A percentile compares a stretch with the other conserved stretches of the same genome.
Conservation (phyloP, 2,797 vertebrate genomes). For the Picus viridis region DNA sequence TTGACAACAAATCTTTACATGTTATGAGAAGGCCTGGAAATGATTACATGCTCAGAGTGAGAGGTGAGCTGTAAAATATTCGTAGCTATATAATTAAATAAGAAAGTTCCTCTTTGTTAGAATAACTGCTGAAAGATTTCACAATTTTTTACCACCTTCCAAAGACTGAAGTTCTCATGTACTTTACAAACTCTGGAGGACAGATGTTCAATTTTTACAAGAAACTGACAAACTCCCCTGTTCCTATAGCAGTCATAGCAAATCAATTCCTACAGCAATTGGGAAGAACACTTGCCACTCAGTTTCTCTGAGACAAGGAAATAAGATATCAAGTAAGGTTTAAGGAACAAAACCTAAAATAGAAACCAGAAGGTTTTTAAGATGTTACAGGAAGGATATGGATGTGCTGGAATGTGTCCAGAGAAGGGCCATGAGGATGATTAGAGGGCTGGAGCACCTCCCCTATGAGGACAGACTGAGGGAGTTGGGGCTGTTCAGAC, state of each 20-base stretch:
- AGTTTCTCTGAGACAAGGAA: background rate
- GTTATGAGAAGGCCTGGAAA: background rate
- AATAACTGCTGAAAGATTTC: background rate
- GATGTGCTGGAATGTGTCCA: no score
- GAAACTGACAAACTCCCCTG: background rate
- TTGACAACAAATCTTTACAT: background rate
- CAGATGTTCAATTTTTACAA: background rate
- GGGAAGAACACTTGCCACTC: background rate
- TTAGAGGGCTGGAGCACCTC: no score
- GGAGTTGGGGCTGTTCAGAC: no score
- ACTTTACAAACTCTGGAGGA: background rate
- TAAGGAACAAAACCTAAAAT: background rate
- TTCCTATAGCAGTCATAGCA: background rate
- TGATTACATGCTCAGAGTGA: background rate
- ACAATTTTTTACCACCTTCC: background rate
- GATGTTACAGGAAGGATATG: no score
- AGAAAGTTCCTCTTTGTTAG: background rate
- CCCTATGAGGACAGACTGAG: no score
- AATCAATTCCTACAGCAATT: background rate
- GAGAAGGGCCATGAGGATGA: no score
- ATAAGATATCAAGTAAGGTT: background rate
- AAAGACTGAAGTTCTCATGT: background rate
- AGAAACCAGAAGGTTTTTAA: background rate
- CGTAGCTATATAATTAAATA: background rate
- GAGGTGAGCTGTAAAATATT: background rate